These are phyloP conservation scores for Pterocles gutturalis DNA, from an alignment of 2,113 vertebrate genomes.

Conservation along the genomic window DNA sequence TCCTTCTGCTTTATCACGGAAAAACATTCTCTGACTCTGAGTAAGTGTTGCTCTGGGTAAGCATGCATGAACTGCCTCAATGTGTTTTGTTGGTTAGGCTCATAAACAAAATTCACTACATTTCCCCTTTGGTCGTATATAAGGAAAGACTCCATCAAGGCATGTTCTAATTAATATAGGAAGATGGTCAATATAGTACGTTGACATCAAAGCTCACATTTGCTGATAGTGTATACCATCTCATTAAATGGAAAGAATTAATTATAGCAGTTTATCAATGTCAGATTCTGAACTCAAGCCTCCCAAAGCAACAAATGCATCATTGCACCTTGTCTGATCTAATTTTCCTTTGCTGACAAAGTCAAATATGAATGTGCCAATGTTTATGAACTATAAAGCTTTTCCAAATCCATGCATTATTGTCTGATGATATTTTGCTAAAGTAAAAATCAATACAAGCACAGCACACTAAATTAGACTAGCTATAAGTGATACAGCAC, in stretches of 20 bases:
- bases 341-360: slow-evolving; percentile 28
- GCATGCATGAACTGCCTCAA: background rate
- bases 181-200: slow-evolving; percentile 20
- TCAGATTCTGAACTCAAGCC: background rate
- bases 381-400: slow-evolving; percentile 21
- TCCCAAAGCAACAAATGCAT: slow-evolving; percentile 35
- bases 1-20: slow-evolving; percentile 44
- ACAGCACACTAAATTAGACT: background rate
- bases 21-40: background rate
- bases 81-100: background rate
- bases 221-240: background rate
- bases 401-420: slow-evolving; percentile 30
- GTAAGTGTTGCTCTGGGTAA: background rate
- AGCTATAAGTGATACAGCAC: background rate
- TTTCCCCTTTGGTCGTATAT: background rate
- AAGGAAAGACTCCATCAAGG: background rate
- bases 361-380: background rate
- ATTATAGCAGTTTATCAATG: slow-evolving; percentile 55
- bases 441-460: slow-evolving; percentile 16
- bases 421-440: background rate
- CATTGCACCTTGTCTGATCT: slow-evolving; percentile 24
- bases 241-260: slow-evolving; percentile 49
- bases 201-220: slow-evolving; percentile 29
- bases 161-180: slow-evolving; percentile 25
- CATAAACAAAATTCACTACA: background rate